Evolutionary conservation across 2,888 invertebrate genomes (phyloP).

Genomic region (Argyresthia albistria): DNA sequence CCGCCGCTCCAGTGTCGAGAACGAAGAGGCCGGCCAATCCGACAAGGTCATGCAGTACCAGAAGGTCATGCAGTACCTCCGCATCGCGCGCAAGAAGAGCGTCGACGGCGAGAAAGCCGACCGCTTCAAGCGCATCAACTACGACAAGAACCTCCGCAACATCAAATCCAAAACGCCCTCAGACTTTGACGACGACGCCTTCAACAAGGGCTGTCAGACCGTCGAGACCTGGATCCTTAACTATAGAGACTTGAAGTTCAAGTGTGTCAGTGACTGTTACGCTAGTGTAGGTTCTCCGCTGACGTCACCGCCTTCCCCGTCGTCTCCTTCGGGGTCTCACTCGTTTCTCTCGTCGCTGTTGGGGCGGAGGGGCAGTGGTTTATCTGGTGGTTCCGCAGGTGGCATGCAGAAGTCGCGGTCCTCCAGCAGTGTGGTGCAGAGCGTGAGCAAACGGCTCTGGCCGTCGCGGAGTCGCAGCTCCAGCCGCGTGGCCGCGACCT

Average conservation of each 20-base stretch:
- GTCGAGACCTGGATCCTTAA: constrained; percentile 81
- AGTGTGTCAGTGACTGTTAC: no score
- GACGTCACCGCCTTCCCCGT: constrained; percentile 61
- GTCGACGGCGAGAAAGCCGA: constrained; percentile 86
- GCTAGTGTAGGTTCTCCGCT: constrained; percentile 51
- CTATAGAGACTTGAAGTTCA: constrained; percentile 47
- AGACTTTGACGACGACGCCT: constrained; percentile 85
- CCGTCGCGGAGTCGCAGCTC: constrained; percentile 88
- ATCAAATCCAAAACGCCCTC: constrained; percentile 85
- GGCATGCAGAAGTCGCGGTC: constrained; percentile 94
- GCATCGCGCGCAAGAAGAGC: constrained; percentile 91
- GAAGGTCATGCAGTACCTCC: constrained; percentile 85
- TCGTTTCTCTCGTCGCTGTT: constrained; percentile 53
- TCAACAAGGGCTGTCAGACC: constrained; percentile 83
- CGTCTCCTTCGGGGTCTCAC: constrained; percentile 45
- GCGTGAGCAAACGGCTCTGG: constrained; percentile 89
- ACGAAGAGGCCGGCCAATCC: constrained; percentile 88
- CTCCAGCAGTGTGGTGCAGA: constrained; percentile 88
- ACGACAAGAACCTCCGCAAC: constrained; percentile 86
- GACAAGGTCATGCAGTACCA: constrained; percentile 87
- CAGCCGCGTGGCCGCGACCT: constrained; percentile 76
- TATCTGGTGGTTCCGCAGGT: constrained; percentile 42
- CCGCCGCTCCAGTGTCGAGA: constrained; percentile 84
- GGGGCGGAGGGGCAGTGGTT: constrained; percentile 41
- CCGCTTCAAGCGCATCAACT: constrained; percentile 89